phyloP scores from a whole-genome alignment of 2,888 invertebrate genomes.

The Caenorhabditis sp. region DNA sequence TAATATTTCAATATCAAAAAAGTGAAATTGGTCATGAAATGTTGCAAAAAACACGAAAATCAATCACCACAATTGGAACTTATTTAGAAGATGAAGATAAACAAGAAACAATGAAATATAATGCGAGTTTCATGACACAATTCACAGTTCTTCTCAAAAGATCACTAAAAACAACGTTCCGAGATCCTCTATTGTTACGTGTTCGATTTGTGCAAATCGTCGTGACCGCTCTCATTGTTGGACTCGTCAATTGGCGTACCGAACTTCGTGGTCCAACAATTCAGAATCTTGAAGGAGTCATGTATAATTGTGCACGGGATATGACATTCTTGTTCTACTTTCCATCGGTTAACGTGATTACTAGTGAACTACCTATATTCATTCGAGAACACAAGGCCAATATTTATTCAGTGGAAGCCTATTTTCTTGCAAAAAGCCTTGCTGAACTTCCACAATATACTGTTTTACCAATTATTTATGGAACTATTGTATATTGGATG shows the following conservation, averaged over 20 bases:
- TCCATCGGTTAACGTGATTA: slow-evolving; percentile 90
- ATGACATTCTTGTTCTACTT: slow-evolving; percentile 94
- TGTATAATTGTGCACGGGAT: slow-evolving; percentile 72
- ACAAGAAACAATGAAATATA: slow-evolving; percentile 75
- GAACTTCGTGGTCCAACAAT: slow-evolving; percentile 42
- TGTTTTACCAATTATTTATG: slow-evolving; percentile 83
- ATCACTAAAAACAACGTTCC: slow-evolving; percentile 85
- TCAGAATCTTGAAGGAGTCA: slow-evolving; percentile 61
- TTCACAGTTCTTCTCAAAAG: slow-evolving; percentile 88
- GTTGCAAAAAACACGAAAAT: slow-evolving; percentile 20
- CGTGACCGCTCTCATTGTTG: slow-evolving; percentile 73
- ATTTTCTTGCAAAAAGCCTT: slow-evolving; percentile 84
- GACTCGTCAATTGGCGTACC: slow-evolving; percentile 54
- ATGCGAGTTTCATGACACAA: slow-evolving; percentile 86
- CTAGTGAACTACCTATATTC: slow-evolving; percentile 87
- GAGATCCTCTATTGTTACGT: slow-evolving; percentile 89
- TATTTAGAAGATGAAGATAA: slow-evolving; percentile 21
- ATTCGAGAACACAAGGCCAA: slow-evolving; percentile 87
- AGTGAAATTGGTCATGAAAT: slow-evolving; percentile 32
- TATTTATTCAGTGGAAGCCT: slow-evolving; percentile 88
- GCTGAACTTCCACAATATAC: slow-evolving; percentile 86
- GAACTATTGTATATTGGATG: slow-evolving; percentile 85
- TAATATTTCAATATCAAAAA: slow-evolving; percentile 22
- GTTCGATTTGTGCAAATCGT: slow-evolving; percentile 85
- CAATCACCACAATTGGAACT: slow-evolving; percentile 16